A percentile compares a stretch with the other conserved stretches of the same genome.
These are phyloP conservation scores for Phasia obesa DNA, from an alignment of 2,888 invertebrate species.

Conservation along the genomic window DNA sequence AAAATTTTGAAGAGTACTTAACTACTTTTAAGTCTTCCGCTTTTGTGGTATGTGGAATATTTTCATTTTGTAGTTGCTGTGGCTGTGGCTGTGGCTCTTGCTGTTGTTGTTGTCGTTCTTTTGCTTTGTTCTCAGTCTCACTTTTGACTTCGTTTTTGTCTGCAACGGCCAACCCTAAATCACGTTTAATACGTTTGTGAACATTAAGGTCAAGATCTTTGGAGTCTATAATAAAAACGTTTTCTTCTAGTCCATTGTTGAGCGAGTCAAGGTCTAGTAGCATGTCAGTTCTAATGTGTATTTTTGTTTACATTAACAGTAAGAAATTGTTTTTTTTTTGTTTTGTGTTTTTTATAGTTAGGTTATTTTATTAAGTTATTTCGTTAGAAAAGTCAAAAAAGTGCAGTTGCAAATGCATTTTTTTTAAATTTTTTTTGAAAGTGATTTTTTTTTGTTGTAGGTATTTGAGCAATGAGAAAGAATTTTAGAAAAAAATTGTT, in stretches of 20 bases:
- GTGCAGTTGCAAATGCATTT: constrained; percentile 77
- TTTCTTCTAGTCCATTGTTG: constrained; percentile 76
- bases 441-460: constrained; percentile 46
- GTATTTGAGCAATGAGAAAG: constrained; percentile 62
- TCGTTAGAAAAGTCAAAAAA: constrained; percentile 22
- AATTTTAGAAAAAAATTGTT: constrained; percentile 54
- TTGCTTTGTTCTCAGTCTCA: constrained; percentile 12
- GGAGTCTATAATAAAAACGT: constrained; percentile 56
- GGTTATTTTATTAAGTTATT: constrained; percentile 39
- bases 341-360: constrained; percentile 65
- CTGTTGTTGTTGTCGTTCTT: constrained; percentile 12
- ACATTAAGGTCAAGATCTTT: constrained; percentile 67
- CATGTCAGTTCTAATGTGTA: constrained; percentile 67
- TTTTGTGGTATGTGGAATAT: not conserved
- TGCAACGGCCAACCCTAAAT: constrained; percentile 55
- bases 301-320: constrained; percentile 17
- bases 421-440: constrained; percentile 58
- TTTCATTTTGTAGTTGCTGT: not conserved
- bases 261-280: constrained; percentile 73
- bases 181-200: constrained; percentile 71
- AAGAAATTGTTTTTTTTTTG: constrained; percentile 68
- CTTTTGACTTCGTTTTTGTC: constrained; percentile 8
- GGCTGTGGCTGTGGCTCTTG: too few relatives aligned
- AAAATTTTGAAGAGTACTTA: constrained; percentile 63
- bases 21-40: constrained; percentile 41